Conservation (phyloP, 2,113 vertebrate genomes). For the Dasypus novemcinctus region DNA sequence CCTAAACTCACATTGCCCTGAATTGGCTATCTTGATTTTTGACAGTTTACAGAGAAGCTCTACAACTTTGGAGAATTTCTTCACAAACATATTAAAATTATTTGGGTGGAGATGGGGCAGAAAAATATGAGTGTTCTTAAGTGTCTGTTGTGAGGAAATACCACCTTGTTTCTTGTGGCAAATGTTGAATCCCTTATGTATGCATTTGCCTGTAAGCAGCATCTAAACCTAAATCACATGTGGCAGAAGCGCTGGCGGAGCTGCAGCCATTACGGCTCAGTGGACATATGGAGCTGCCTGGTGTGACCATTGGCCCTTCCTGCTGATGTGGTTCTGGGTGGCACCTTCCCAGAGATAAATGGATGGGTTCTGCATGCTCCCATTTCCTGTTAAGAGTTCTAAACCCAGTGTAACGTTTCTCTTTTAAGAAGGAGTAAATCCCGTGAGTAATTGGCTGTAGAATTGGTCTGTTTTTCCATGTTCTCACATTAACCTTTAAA, state of each 20-base stretch:
- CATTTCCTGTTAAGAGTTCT: background rate
- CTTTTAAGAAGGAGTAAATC: background rate
- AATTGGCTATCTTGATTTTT: background rate
- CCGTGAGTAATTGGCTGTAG: background rate
- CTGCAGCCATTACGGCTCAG: fast-evolving
- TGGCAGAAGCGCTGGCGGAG: background rate
- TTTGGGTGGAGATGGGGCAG: background rate
- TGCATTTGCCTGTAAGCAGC: background rate
- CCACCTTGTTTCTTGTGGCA: background rate
- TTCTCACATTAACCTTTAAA: background rate
- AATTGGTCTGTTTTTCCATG: background rate
- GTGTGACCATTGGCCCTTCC: too few relatives aligned
- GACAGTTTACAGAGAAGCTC: background rate
- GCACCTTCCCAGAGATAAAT: background rate
- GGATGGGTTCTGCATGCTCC: background rate
- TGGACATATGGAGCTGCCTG: too few relatives aligned
- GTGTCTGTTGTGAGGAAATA: background rate
- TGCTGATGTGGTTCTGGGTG: background rate
- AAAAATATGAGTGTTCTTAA: background rate
- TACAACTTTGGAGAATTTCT: background rate
- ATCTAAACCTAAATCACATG: fast-evolving
- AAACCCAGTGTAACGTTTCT: background rate
- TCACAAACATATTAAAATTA: background rate
- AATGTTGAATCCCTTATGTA: background rate
- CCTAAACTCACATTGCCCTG: background rate